These are phyloP conservation scores for Todiramphus chloris DNA, from an alignment of 2,113 vertebrate genomes.

Conservation along the genomic window DNA sequence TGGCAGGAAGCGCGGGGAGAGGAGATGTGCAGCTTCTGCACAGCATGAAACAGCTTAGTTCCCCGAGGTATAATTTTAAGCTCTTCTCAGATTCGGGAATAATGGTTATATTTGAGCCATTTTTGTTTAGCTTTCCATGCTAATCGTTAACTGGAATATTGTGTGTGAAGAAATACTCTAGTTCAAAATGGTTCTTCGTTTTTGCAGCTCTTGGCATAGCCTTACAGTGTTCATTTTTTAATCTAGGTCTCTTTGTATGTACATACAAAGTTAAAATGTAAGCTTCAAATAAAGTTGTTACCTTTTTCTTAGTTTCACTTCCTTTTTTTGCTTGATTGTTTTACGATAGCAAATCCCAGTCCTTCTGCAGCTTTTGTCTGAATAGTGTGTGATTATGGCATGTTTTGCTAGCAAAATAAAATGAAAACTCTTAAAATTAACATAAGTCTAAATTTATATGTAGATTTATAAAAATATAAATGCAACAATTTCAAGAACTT, in stretches of 20 bases:
- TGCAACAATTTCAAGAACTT: slow-evolving; percentile 12
- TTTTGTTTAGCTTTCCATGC: background rate
- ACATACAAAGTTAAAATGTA: background rate
- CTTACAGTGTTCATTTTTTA: background rate
- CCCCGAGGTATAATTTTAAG: background rate
- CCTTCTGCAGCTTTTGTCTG: slow-evolving; percentile 39
- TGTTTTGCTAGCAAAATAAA: slow-evolving; percentile 60
- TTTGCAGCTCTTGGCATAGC: background rate
- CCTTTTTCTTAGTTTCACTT: slow-evolving; percentile 50
- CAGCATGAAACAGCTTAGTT: background rate
- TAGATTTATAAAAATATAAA: background rate
- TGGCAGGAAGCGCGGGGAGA: background rate
- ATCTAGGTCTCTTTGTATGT: background rate
- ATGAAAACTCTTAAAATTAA: background rate
- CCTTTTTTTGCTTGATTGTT: slow-evolving; percentile 28
- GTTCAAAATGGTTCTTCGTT: background rate
- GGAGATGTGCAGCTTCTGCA: background rate
- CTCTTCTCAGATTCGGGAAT: background rate
- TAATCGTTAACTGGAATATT: background rate
- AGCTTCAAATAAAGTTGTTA: background rate
- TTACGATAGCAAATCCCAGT: slow-evolving; percentile 40
- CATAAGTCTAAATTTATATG: background rate
- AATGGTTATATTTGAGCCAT: background rate
- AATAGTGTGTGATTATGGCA: slow-evolving; percentile 49
- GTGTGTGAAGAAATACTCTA: background rate